phyloP scores from a whole-genome alignment of 2,888 invertebrate species.

The Phortica magna region DNA sequence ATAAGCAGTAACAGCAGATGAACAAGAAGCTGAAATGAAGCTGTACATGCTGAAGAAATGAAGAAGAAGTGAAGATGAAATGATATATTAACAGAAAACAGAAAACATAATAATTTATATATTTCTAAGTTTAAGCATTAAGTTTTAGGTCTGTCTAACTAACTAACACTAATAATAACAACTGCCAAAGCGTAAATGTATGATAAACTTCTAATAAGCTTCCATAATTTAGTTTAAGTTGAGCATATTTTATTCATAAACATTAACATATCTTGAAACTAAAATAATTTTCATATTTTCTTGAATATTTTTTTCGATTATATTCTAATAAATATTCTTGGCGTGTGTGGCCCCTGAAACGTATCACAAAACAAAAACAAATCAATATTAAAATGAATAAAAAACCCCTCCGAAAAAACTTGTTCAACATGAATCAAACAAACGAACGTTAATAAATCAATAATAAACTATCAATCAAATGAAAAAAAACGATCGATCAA shows the following conservation, averaged over 20 bases:
- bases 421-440: slow-evolving; percentile 24
- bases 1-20: slow-evolving; percentile 7
- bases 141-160: background rate
- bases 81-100: too few species aligned
- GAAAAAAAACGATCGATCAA: slow-evolving; percentile 37
- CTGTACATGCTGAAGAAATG: background rate
- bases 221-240: slow-evolving; percentile 1
- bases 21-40: background rate
- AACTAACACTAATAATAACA: background rate
- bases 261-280: slow-evolving; percentile 15
- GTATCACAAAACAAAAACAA: background rate
- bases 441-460: slow-evolving; percentile 54
- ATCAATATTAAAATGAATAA: slow-evolving; percentile 22
- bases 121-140: background rate
- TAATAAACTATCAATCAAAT: slow-evolving; percentile 45
- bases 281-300: slow-evolving; percentile 19
- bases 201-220: background rate
- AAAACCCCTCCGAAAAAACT: background rate
- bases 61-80: too few species aligned
- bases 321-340: slow-evolving; percentile 16
- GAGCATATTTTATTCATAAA: background rate
- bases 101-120: background rate
- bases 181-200: background rate
- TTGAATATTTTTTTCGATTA: slow-evolving; percentile 11
- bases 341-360: slow-evolving; percentile 11